These are phyloP conservation scores for Batillaria attramentaria DNA, from an alignment of 1,140 invertebrate genomes.

Conservation along the genomic window DNA sequence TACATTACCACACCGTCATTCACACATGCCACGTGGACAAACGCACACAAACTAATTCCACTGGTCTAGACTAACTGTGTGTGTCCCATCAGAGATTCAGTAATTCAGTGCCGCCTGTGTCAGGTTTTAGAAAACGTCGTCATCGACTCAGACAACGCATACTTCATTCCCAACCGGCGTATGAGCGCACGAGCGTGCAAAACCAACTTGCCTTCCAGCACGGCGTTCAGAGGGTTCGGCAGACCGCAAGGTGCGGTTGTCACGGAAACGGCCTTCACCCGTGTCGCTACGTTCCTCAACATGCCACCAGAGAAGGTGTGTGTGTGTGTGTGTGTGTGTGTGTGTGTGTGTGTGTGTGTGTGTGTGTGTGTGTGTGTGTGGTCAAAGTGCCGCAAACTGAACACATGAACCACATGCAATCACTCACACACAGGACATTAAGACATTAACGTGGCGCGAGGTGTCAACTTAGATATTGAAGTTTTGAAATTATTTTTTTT, in stretches of 20 bases:
- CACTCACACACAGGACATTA: no score
- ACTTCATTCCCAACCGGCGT: constrained; percentile 65
- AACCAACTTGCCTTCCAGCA: constrained; percentile 71
- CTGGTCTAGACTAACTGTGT: no score
- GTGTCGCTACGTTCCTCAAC: constrained; percentile 60
- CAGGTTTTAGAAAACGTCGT: constrained; percentile 17
- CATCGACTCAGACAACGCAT: constrained; percentile 60
- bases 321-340: neutral
- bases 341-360: neutral
- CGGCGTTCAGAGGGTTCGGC: constrained; percentile 72
- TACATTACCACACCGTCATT: no score
- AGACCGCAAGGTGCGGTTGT: constrained; percentile 68
- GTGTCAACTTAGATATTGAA: no score
- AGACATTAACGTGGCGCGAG: no score
- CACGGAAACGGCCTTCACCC: constrained; percentile 61
- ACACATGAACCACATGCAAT: no score
- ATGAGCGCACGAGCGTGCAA: constrained; percentile 64
- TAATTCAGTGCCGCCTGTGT: no score
- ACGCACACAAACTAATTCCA: no score
- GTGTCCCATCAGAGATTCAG: no score
- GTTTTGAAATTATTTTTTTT: no score
- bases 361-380: neutral
- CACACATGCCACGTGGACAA: no score
- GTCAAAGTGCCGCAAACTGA: neutral
- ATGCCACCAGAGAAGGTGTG: constrained; percentile 51